These are phyloP conservation scores for Lycodopsis pacificus DNA, from an alignment of 2,797 vertebrate species.

Conservation along the genomic window DNA sequence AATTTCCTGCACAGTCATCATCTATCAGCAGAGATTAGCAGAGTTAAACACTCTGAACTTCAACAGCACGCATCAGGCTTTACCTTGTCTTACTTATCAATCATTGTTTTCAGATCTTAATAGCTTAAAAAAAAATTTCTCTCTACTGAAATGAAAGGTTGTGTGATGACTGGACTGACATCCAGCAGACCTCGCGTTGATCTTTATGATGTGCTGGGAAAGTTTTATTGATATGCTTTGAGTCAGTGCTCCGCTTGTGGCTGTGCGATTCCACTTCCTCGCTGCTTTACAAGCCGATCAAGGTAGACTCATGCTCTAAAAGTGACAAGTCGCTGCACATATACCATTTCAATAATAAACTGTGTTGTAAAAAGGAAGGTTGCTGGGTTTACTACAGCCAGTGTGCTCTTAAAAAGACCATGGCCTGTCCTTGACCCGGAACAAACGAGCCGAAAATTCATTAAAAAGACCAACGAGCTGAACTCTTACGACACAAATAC, in stretches of 20 bases:
- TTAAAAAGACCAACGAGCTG: background rate
- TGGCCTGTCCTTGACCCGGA: constrained; percentile 18
- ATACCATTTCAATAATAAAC: background rate
- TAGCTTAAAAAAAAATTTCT: background rate
- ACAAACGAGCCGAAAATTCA: constrained; percentile 1
- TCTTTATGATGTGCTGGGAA: constrained; percentile 45
- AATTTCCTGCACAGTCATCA: background rate
- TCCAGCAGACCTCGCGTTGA: background rate
- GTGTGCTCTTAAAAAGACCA: background rate
- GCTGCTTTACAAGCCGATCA: constrained; percentile 28
- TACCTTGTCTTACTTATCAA: background rate
- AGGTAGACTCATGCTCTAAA: background rate
- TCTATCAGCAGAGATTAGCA: background rate
- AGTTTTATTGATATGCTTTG: constrained; percentile 26
- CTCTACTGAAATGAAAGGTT: background rate
- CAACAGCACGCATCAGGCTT: background rate
- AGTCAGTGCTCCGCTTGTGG: background rate
- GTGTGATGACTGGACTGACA: background rate
- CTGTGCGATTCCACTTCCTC: background rate
- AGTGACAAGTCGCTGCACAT: background rate
- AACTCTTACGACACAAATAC: background rate
- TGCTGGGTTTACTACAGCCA: background rate
- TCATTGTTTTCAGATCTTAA: background rate
- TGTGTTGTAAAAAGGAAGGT: constrained; percentile 7
- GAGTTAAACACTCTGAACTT: background rate